Evolutionary conservation across 1,140 invertebrate species (phyloP), one percentile per base, ranked within the genome.

Genomic region (Trachymyrmex septentrionalis): DNA sequence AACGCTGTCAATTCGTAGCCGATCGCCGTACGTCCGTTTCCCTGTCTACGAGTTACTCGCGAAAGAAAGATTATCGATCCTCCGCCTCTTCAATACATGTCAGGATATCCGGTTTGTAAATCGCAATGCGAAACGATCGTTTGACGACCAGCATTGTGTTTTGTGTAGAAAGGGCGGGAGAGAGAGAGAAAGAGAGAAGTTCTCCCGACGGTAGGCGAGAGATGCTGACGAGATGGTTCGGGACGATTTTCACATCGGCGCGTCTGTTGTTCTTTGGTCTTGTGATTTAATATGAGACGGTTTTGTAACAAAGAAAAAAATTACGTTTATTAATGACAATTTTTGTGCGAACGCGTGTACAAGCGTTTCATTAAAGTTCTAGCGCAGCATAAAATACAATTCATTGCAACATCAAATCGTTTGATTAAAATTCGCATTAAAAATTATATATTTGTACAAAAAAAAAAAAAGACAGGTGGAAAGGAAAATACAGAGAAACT

Each of bases 61-160:
- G 72, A 53, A 63, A 66, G 50, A 50, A 21, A 66, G 59, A 53
- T 55, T 66, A 85, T 85, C 21, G 82, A 85, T 85, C 30, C 19
- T 21, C 59, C 38, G 53, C 19, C 14, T 38, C 16, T 21, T 55
- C 59, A n/a, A 59, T n/a, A 82, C 69, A 48, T 48, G 55, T 1
- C 38, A 75, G 38, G 38, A 63, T 63, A 84, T 77, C n/a, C 80
- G 67, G 80, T 73, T 84, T 53, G 38, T 84, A 73, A 69, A 82
- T 73, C 53, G 67, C 53, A 50, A 1, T 72, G 19, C 50, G 67
- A 30, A 16, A 72, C 30, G 16, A 27, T 19, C 19, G 50, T 34
- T n/a, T 21, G 30, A 34, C 30, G 6, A 16, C 30, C n/a, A 80
- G 53, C 66, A 57, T 84, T 84, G 69, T 61, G 80, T 75, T 75